Base-by-base conservation (phyloP, 2,797 vertebrate species). In the Tachyglossus aculeatus region DNA sequence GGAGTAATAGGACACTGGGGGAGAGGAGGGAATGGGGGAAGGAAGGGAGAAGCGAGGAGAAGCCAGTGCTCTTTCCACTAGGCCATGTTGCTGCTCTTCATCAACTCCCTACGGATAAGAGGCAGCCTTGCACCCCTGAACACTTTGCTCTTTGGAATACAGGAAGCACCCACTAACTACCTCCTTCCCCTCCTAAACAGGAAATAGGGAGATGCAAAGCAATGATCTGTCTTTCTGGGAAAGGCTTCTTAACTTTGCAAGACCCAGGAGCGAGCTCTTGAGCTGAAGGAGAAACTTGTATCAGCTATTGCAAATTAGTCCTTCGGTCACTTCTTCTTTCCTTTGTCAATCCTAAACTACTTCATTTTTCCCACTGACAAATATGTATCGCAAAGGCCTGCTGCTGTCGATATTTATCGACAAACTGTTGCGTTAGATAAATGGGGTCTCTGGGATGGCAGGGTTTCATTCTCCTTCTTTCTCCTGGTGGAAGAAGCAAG, bases 401-500 rank as follows among this genome's bases (percentile, higher is more conserved):
- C 33, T 47, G 38, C 2, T n/a, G 32, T 51, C 40, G n/a, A 7
- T 32, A n/a, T 27, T 48, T 21, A 21, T 70, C 71, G 67, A 67
- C 41, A 74, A 72, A 53, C 58, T 24, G 31, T 19, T 65, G 61
- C 51, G 38, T 56, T 63, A 64, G 52, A 43, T 58, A 77, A 69
- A 59, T 37, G 70, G 56, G 69, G 19, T 52, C 59, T 84, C 33
- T 67, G 53, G 37, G 48, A 77, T 32, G 67, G 36, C 22, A 61
- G 3, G 2, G 47, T 55, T 66, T 74, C 25, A 54, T 32, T 19
- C 53, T 33, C 24, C 3, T 12, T 41, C 8, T 14, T 27, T 10
- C 55, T 61, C 44, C 18, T 6, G 0, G 47, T 16, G 21, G 29
- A 69, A 12, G 3, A 71, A 50, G 81, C 38, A 62, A 77, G 43